These are phyloP conservation scores for Ameiurus melas DNA, from an alignment of 2,113 vertebrate species.

Conservation along the genomic window DNA sequence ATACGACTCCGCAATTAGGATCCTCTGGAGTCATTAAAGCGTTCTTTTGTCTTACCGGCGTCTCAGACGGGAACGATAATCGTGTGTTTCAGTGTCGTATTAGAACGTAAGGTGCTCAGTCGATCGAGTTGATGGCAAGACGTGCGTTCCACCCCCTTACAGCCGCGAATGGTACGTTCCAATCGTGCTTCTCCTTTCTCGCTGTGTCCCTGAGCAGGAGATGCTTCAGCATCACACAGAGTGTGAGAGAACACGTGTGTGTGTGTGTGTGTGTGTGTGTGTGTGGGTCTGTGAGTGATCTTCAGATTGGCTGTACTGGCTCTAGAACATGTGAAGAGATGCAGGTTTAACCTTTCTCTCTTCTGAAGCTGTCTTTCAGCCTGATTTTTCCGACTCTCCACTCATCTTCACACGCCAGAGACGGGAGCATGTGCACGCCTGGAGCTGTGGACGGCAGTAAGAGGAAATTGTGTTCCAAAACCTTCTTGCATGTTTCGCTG, in stretches of 20 bases:
- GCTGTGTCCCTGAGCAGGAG: slow-evolving; percentile 67
- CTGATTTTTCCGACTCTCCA: slow-evolving; percentile 6
- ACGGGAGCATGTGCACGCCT: slow-evolving; percentile 78
- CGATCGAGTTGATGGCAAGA: neutral
- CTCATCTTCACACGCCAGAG: slow-evolving; percentile 35
- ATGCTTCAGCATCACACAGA: slow-evolving; percentile 66
- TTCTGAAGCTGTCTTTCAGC: slow-evolving; percentile 4
- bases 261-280: neutral
- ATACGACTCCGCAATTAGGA: neutral
- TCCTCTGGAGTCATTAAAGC: neutral
- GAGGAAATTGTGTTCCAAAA: slow-evolving; percentile 65
- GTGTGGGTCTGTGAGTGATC: slow-evolving; percentile 19
- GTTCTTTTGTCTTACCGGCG: neutral
- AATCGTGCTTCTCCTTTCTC: slow-evolving; percentile 65
- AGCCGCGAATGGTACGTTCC: slow-evolving; percentile 78
- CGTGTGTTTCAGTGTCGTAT: neutral
- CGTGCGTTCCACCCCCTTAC: slow-evolving; percentile 56
- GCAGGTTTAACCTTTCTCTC: slow-evolving; percentile 13
- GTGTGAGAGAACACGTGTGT: slow-evolving; percentile 27
- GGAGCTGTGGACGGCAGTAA: slow-evolving; percentile 75
- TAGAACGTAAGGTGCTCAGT: neutral
- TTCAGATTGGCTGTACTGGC: slow-evolving; percentile 2
- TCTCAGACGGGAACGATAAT: neutral
- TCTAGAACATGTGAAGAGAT: slow-evolving; percentile 13
- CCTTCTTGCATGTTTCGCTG: neutral